A percentile compares a stretch with the other conserved stretches of the same genome.
phyloP scores from a whole-genome alignment of 2,113 vertebrate species.

The Bos taurus region ARS-UCD2.0 NC_037336.1:104105001-104105500 shows the following conservation, averaged over 20 bases:
- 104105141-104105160: background rate
- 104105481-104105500: background rate
- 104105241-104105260: background rate
- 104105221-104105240: background rate
- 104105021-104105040: constrained; percentile 98
- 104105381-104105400: too few species aligned
- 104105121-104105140: background rate
- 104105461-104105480: too few species aligned
- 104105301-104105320: background rate
- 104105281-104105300: background rate
- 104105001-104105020: constrained; percentile 97
- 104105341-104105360: fast-evolving
- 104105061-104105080: constrained; percentile 98
- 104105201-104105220: background rate
- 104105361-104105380: background rate
- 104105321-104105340: too few species aligned
- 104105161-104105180: background rate
- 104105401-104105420: background rate
- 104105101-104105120: constrained; percentile 58
- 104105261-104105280: background rate
- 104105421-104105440: background rate
- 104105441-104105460: background rate
- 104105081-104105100: constrained; percentile 99
- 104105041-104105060: constrained; percentile 99
- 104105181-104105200: background rate